These are phyloP conservation scores for Arctopsyche grandis DNA, from an alignment of 1,140 invertebrate genomes.

Conservation along the genomic window DNA sequence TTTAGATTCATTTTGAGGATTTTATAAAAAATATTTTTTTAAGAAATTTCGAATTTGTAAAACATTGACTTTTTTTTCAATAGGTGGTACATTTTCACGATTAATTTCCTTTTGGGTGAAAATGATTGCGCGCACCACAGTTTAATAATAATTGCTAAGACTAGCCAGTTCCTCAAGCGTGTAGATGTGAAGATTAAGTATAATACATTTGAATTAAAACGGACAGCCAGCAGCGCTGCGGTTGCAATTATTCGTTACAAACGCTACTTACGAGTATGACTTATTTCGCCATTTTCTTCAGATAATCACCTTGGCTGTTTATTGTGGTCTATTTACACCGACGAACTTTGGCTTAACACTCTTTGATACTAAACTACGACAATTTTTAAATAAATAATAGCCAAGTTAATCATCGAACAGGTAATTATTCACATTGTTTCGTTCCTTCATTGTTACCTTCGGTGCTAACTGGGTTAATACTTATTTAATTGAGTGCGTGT, in stretches of 20 bases:
- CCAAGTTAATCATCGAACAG: slow-evolving; percentile 11
- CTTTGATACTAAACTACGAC: no score
- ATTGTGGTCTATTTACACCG: no score
- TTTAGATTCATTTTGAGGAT: no score
- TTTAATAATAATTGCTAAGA: not conserved
- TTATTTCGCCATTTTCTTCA: slow-evolving; percentile 12
- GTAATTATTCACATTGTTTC: slow-evolving; percentile 28
- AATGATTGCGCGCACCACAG: not conserved
- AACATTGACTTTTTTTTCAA: no score
- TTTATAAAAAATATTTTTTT: no score
- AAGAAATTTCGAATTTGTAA: no score
- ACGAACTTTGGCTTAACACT: no score
- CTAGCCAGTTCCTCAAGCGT: not conserved
- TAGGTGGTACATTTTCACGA: no score
- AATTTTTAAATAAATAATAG: no score
- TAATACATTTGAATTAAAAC: slow-evolving; percentile 13
- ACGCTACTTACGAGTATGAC: slow-evolving; percentile 1
- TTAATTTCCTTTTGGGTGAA: no score
- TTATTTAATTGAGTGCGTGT: slow-evolving; percentile 17
- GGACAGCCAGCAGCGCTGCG: no score
- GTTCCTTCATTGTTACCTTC: not conserved
- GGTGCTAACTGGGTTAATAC: slow-evolving; percentile 25
- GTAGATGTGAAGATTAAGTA: slow-evolving; percentile 3
- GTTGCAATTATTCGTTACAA: slow-evolving; percentile 16
- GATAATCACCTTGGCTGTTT: not conserved